These are phyloP conservation scores for Diplolepis rosae DNA, from an alignment of 2,888 invertebrate species.

Conservation along the genomic window DNA sequence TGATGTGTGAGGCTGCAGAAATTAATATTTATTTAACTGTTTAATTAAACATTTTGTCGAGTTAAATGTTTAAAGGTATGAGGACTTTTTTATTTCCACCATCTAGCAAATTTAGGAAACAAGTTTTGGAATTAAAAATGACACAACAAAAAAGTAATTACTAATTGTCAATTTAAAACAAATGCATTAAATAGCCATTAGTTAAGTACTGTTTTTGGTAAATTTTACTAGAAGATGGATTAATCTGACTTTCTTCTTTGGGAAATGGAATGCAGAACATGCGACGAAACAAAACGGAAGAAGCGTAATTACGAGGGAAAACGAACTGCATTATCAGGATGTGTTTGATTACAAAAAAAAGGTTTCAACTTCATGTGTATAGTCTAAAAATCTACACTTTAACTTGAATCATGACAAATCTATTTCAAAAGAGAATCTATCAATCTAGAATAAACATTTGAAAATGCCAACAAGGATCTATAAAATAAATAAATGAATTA, in stretches of 20 bases:
- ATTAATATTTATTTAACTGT: not conserved
- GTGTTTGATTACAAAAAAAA: not conserved
- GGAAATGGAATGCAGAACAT: conserved; percentile 44
- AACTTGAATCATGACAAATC: no score
- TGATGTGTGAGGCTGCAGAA: not conserved
- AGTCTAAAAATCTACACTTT: not conserved
- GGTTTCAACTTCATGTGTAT: not conserved
- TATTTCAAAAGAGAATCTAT: no score
- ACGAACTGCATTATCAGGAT: not conserved
- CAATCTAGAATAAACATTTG: no score
- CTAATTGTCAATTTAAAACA: not conserved
- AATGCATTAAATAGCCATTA: not conserved
- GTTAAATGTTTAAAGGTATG: no score
- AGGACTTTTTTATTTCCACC: no score
- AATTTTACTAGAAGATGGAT: conserved; percentile 3
- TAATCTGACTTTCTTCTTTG: conserved; percentile 8
- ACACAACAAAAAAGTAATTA: not conserved
- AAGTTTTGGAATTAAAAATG: not conserved
- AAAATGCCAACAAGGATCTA: no score
- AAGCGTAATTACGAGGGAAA: conserved; percentile 38
- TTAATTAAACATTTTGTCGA: not conserved
- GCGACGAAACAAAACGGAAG: conserved; percentile 49
- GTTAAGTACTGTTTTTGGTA: not conserved
- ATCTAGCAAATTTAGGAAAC: not conserved
- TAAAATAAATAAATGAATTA: no score